A percentile compares a stretch with the other conserved stretches of the same genome.
phyloP scores from a whole-genome alignment of 1,140 invertebrate genomes.

The Bombus sibiricus region DNA sequence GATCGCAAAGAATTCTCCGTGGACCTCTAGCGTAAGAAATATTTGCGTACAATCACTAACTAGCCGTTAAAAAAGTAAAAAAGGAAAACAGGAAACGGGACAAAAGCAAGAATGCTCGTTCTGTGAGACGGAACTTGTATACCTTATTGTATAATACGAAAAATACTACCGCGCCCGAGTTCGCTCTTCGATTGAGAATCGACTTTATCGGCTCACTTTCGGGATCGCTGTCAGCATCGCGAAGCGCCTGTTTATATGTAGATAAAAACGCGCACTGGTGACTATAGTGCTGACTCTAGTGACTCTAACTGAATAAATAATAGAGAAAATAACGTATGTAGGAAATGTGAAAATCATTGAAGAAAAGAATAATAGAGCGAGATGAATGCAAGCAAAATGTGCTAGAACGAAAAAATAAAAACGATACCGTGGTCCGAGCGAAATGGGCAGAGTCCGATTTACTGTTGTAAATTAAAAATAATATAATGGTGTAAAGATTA shows the following conservation, averaged over 20 bases:
- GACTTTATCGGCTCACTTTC: slow-evolving; percentile 52
- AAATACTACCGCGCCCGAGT: slow-evolving; percentile 34
- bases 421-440: background rate
- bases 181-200: slow-evolving; percentile 55
- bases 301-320: slow-evolving; percentile 27
- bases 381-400: background rate
- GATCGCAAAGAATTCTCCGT: slow-evolving; percentile 37
- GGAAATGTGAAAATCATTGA: background rate
- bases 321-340: slow-evolving; percentile 1
- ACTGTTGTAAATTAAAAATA: slow-evolving; percentile 45
- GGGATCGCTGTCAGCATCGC: slow-evolving; percentile 56
- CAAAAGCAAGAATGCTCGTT: background rate
- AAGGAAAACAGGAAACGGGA: background rate
- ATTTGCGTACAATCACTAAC: slow-evolving; percentile 45
- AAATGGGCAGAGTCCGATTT: slow-evolving; percentile 35
- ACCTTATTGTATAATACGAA: slow-evolving; percentile 21
- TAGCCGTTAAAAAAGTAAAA: slow-evolving; percentile 18
- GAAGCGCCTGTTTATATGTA: slow-evolving; percentile 62
- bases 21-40: slow-evolving; percentile 42
- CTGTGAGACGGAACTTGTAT: background rate
- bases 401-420: slow-evolving; percentile 24
- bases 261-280: slow-evolving; percentile 25
- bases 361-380: background rate
- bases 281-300: slow-evolving; percentile 17
- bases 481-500: slow-evolving; percentile 61